Base-by-base conservation (phyloP, 2,113 vertebrate genomes). In the Dipodomys ordii region DNA sequence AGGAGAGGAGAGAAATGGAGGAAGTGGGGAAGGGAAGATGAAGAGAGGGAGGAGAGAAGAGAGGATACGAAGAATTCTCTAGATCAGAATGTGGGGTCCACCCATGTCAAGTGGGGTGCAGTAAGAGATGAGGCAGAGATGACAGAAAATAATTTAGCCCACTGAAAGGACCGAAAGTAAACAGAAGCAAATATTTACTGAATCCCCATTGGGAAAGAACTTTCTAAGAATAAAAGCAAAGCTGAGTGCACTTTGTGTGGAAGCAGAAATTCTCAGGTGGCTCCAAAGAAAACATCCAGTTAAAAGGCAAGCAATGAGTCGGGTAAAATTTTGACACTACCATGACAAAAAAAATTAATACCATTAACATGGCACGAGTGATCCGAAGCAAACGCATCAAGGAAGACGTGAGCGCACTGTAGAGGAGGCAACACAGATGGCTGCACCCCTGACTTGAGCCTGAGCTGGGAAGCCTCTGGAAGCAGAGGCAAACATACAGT, bases 191-290 rank as follows among this genome's bases (percentile, higher is more conserved):
- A 32, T 60, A n/a, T 79, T 76, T 92, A 35, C 92, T 9, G 0
- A 15, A 44, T 65, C n/a, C 82, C 60, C 2, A 5, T 2, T 25
- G 60, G 74, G 88, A 93, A 93, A 69, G 83, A 74, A 88, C 71
- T 77, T 92, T 62, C 94, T 83, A 85, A 69, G 80, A 64, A 91
- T 67, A 77, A 91, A 91, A 69, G 44, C 68, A 20, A 80, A 88
- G 71, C 39, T n/a, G 73, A 86, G 87, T 3, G 7, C 25, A 62
- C 19, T 79, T 49, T 28, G 27, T 60, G 20, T 60, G 19, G 73
- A 87, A 87, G 80, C 73, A 18, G 53, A 62, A 90, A 46, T 28
- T 77, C 64, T 89, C 89, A 65, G 89, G 88, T 32, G 91, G 65
- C 80, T 19, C 88, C 39, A 57, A 88, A 69, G 67, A 81, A 84